Base-by-base conservation (phyloP, 2,888 invertebrate species). In the Cheilosia vulpina region DNA sequence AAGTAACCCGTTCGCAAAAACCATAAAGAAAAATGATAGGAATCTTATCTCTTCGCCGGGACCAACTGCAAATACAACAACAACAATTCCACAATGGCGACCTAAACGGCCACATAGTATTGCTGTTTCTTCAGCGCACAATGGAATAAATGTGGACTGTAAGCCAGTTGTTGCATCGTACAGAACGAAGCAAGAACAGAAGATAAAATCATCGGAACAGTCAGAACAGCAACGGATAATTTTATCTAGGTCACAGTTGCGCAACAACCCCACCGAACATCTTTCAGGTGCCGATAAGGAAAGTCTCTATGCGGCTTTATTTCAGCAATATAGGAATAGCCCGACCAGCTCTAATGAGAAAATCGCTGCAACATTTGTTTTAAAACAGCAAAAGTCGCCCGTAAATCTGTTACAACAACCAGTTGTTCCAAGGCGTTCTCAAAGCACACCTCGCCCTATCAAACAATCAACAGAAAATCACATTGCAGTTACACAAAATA, bases 71-170 rank as follows among this genome's bases (percentile, higher is more conserved):
- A 38, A 76, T 68, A 63, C 79, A 72, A 50, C 87, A 77, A 65
- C 81, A 77, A 65, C 79, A 65, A 47, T 78, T 45, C 34, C 76
- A 2, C 65, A 82, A 34, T 71, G 76, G 60, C 69, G 77, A 27
- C 81, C 81, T 27, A 82, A 89, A 55, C 89, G 95, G 24, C 95
- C 95, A 47, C 95, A 94, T 90, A 95, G 95, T 89, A 94, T 95
- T 88, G 95, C 95, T 83, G 93, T 93, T 38, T 92, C 92, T 83
- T 52, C 92, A 58, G 65, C 87, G 9, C 78, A 72, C 7, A 83
- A 78, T 24, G 77, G 80, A 60, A 41, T 72, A 52, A 73, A 79
- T 71, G 45, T 21, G 34, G 78, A 79, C 24, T 58, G 47, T 31
- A 79, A 75, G 15, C 65, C 80, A 5, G 52, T 41, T 69, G 63